phyloP scores from a whole-genome alignment of 2,888 invertebrate species.

The Amorpha juglandis region DNA sequence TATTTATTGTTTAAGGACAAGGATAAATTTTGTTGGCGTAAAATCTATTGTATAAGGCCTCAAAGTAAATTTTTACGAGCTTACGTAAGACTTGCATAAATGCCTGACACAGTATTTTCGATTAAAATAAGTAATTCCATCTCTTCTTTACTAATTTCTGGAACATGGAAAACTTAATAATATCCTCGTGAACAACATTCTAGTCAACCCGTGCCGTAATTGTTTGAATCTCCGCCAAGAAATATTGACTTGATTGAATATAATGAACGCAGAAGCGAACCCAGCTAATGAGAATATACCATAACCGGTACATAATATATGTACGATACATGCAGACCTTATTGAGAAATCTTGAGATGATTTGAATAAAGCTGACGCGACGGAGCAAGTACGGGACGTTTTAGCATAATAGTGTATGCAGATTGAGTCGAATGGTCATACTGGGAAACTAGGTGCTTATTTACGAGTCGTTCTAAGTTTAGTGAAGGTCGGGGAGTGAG shows the following conservation, averaged over 20 bases:
- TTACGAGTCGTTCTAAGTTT: neutral
- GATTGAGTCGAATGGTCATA: constrained; percentile 9
- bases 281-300: constrained; percentile 14
- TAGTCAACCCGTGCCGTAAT: neutral
- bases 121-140: no score
- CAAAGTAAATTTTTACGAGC: neutral
- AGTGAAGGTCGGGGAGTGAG: neutral
- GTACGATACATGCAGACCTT: constrained; percentile 12
- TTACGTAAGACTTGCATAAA: no score
- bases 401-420: constrained; percentile 17
- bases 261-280: constrained; percentile 12
- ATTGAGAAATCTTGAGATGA: constrained; percentile 19
- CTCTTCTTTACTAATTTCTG: no score
- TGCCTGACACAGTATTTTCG: no score
- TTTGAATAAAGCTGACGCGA: constrained; percentile 22
- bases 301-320: constrained; percentile 20
- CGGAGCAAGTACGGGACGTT: constrained; percentile 7
- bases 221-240: constrained; percentile 3
- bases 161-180: no score
- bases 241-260: constrained; percentile 5
- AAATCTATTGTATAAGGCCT: neutral
- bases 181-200: neutral
- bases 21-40: neutral
- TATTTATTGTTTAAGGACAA: neutral
- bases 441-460: neutral